These are phyloP conservation scores for Pantherophis alleghaniensis DNA, from an alignment of 2,797 vertebrate genomes.

Conservation along the genomic window DNA sequence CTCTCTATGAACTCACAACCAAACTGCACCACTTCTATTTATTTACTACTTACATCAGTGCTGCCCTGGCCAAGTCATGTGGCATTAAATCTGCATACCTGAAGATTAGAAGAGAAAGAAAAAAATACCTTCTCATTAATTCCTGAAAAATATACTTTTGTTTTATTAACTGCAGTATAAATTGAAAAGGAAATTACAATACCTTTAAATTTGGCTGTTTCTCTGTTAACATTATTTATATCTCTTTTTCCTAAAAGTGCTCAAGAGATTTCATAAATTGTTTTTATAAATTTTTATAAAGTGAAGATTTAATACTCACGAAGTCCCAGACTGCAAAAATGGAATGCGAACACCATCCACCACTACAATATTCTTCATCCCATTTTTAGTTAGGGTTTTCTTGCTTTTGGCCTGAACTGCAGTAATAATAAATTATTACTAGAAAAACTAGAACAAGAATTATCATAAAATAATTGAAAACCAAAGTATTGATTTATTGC, in stretches of 20 bases:
- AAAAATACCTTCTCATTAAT: constrained; percentile 27
- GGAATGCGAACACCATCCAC: constrained; percentile 94
- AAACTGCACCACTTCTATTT: fast-evolving
- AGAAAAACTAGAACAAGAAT: not conserved
- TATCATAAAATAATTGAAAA: not conserved
- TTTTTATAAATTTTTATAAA: not conserved
- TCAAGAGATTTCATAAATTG: not conserved
- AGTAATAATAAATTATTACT: constrained; percentile 37
- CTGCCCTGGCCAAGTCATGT: constrained; percentile 90
- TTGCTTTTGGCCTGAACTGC: constrained; percentile 84
- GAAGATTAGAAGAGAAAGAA: constrained; percentile 44
- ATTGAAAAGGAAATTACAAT: fast-evolving
- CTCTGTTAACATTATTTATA: not conserved
- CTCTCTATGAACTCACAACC: too few relatives aligned
- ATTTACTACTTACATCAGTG: constrained; percentile 83
- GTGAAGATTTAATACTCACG: constrained; percentile 74
- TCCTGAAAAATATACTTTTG: not conserved
- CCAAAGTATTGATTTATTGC: not conserved
- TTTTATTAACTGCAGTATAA: not conserved
- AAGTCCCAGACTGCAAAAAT: constrained; percentile 88
- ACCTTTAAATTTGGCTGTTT: not conserved
- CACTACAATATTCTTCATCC: constrained; percentile 88
- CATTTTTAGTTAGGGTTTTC: constrained; percentile 83
- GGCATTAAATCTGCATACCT: constrained; percentile 95
- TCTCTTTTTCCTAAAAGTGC: not conserved